phyloP scores from a whole-genome alignment of 1,140 invertebrate genomes.

The Brachionus paranguensis region DNA sequence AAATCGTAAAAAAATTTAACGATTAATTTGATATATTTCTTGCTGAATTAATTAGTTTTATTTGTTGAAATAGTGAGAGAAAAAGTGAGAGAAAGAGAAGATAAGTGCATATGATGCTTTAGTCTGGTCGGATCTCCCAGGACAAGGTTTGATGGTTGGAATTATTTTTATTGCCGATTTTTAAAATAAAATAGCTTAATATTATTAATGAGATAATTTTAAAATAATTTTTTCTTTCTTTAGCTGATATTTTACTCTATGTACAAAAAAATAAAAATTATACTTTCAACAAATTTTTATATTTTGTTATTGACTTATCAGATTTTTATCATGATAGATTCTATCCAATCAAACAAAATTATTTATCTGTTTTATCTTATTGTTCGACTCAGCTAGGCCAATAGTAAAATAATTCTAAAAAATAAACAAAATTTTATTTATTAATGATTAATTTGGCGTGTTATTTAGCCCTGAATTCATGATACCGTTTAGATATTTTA shows the following conservation, averaged over 20 bases:
- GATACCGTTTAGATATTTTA: background rate
- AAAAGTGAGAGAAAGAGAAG: background rate
- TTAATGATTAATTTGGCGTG: background rate
- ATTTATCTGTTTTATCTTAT: background rate
- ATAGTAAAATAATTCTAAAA: background rate
- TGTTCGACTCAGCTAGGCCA: background rate
- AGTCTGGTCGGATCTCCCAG: background rate
- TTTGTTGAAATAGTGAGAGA: background rate
- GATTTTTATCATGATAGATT: background rate
- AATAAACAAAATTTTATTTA: constrained; percentile 6
- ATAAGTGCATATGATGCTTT: background rate
- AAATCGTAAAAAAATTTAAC: background rate
- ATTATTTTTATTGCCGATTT: background rate
- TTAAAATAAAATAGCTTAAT: background rate
- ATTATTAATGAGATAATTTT: constrained; percentile 30
- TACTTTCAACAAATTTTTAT: background rate
- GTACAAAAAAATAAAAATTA: background rate
- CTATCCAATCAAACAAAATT: background rate
- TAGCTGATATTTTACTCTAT: background rate
- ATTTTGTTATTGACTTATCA: background rate
- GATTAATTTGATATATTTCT: constrained; percentile 38
- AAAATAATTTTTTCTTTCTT: constrained; percentile 16
- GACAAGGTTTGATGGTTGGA: background rate
- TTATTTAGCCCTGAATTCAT: background rate
- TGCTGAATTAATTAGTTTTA: constrained; percentile 24